Base-by-base conservation (phyloP, 2,113 vertebrate genomes). In the Clinocottus analis region DNA sequence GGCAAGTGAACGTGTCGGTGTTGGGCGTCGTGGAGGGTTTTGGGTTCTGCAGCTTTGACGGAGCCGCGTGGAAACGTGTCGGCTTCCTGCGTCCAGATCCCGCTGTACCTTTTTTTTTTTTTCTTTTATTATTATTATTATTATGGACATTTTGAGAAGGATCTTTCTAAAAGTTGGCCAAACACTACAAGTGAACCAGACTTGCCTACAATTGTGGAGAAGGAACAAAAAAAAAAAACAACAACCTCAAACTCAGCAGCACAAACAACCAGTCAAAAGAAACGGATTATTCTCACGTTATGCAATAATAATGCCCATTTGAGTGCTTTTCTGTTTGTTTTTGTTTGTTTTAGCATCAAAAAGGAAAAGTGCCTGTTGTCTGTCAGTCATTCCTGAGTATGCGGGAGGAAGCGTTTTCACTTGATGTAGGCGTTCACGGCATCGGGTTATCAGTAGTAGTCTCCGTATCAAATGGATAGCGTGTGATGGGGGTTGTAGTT, bases 351-450 rank as follows among this genome's bases (percentile, higher is more conserved):
- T 92, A 53, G 29, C 59, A 65, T 87, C 68, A 66, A 80, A n/a
- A 92, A 82, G 92, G 90, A 91, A 85, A 95, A 95, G 94, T 95
- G 94, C 94, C 95, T 94, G 92, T 87, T 91, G 51, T 51, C 21
- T 82, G 89, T 92, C 86, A 77, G 92, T 89, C 79, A 90, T 92
- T 94, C 87, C 87, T 79, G 72, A 85, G 79, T 69, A 64, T 25
- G 66, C 85, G 39, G 77, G 76, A 80, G 68, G 72, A 67, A 74
- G 68, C 65, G 70, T 66, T 1, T 76, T 81, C 47, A 21, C 68
- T 56, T 31, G 68, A 23, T 67, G 72, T 80, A 35, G 72, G 81
- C 77, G 85, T 82, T 65, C 55, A 76, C 65, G 73, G 76, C 31
- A 17, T 83, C 79, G 88, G 85, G 82, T 72, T 61, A 84, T 85